Base-by-base conservation (phyloP, 2,797 vertebrate genomes). In the Smutsia temminckii region DNA sequence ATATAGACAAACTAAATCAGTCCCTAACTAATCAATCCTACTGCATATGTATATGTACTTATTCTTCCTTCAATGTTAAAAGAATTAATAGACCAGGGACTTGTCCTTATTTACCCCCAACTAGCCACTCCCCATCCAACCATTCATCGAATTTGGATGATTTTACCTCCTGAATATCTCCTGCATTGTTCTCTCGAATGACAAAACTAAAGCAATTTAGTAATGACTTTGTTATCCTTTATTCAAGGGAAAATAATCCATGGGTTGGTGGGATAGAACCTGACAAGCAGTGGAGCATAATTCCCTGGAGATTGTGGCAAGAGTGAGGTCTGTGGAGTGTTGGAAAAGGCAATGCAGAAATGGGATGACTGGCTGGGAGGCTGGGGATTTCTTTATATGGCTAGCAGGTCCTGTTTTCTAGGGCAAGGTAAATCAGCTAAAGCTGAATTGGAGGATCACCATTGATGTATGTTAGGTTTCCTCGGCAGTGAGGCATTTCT, bases 1-100 rank as follows among this genome's bases (percentile, higher is more conserved):
- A 61, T 51, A 59, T 69, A 94, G 42, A 49, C 5, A 89, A 72
- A 81, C 55, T 51, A 12, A 93, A 71, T 61, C 75, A 46, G 49
- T 75, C 25, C 85, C 14, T 93, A 51, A 9, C 17, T 20, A 78
- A 68, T 74, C 29, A 63, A 40, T 74, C 27, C 32, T 55, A 7
- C 7, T 51, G 1, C 0, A 71, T 4, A 2, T 34, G 18, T 3
- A 57, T 18, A 57, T 20, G 8, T 5, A 49, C 1, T 55, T 69
- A 59, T 89, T 89, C 21, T 66, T 89, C 29, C 59, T 78, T 5
- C 18, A 79, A 8, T 42, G 9, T 59, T 77, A 78, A 68, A 23
- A 79, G 25, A 77, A 61, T 78, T 69, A 21, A 25, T 55, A 55
- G 94, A 49, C 17, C 13, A 77, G 21, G 16, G 7, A 81, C 2